Conservation (phyloP, 2,797 vertebrate genomes). For the Notolepis coatsorum region DNA sequence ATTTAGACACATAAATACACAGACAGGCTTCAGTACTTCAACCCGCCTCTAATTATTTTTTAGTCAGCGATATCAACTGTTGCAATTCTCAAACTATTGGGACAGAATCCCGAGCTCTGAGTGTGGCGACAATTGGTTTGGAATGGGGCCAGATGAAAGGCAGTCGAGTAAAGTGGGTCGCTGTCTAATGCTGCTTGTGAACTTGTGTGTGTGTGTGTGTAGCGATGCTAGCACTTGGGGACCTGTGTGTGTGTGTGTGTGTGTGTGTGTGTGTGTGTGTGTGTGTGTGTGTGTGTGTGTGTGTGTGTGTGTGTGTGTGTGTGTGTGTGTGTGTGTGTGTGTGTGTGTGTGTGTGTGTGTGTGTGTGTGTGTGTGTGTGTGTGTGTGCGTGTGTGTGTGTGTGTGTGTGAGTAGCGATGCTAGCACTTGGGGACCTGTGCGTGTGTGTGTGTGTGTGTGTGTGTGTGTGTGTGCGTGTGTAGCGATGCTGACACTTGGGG, state of each 20-base stretch:
- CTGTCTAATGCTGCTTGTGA: background rate
- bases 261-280: background rate
- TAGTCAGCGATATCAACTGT: background rate
- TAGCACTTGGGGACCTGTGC: too few relatives aligned
- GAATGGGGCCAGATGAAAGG: slow-evolving; percentile 1
- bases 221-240: background rate
- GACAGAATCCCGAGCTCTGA: background rate
- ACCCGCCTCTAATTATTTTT: background rate
- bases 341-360: slow-evolving; percentile 1
- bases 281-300: background rate
- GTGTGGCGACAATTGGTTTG: background rate
- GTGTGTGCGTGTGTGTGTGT: background rate
- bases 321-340: background rate
- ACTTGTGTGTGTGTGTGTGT: background rate
- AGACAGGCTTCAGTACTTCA: background rate
- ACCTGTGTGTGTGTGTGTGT: background rate
- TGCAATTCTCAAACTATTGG: background rate
- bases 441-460: too few relatives aligned
- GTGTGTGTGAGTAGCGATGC: background rate
- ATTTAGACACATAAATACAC: background rate
- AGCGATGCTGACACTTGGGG: background rate
- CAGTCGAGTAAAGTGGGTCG: background rate
- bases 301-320: background rate
- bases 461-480: background rate
- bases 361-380: slow-evolving; percentile 14